Evolutionary conservation across 1,140 invertebrate genomes (phyloP), one percentile per base, ranked within the genome.

Genomic region (Goniozus legneri): DNA sequence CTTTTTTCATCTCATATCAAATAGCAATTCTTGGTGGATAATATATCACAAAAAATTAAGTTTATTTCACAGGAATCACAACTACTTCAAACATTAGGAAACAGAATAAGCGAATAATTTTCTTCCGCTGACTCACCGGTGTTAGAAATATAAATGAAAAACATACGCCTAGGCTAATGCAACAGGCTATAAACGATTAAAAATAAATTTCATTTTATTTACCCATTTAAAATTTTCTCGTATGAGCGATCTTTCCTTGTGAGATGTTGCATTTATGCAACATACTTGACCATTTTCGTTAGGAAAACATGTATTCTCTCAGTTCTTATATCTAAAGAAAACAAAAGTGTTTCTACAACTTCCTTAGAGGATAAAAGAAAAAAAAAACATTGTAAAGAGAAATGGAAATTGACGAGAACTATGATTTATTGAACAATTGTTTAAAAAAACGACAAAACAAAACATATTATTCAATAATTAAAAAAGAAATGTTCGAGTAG

Each of bases 1-100:
- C n/a, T n/a, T n/a, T n/a, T n/a, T n/a, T n/a, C n/a, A n/a, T n/a
- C n/a, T n/a, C n/a, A n/a, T n/a, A n/a, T n/a, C n/a, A n/a, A n/a
- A n/a, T n/a, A n/a, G n/a, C n/a, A 3, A 18, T 35, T 35, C 16
- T 35, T 35, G 2, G 2, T 8, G 8, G 20, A 39, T 10, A 10
- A 12, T 18, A 48, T 52, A 59, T 63, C 52, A 65, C 57, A 49
- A 47, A 55, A 54, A 64, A 64, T 52, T 58, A 41, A 67, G 66
- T 69, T 69, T 69, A 69, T 69, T 69, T 64, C 66, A 67, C 65
- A 69, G 66, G 66, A 61, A 57, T 61, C 62, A 51, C 64, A 42
- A 66, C 68, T 64, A 69, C 60, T 58, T 64, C 10, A 39, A 12
- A 39, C 7, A 15, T 10, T 19, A n/a, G 8, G 19, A 18, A 39